Evolutionary conservation across 2,113 vertebrate genomes (phyloP).

Genomic region (Amblyopsis rosae): DNA sequence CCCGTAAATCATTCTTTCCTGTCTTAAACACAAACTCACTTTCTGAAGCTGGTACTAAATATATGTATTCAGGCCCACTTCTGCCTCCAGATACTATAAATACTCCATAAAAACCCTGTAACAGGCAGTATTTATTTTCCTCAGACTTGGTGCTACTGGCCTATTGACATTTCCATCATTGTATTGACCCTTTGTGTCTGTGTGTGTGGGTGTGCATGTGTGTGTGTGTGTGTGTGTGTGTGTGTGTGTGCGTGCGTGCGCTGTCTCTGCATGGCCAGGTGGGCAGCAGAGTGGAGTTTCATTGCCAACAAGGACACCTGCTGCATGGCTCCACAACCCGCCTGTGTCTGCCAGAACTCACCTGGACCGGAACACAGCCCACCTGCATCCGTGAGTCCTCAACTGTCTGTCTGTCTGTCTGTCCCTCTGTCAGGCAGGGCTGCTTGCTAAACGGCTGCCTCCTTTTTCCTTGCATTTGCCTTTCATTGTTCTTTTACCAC

Average conservation of each 20-base stretch:
- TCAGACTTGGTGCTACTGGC: neutral
- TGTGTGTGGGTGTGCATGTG: neutral
- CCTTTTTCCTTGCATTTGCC: neutral
- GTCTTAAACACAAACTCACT: too few species aligned
- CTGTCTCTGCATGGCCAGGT: slow-evolving; percentile 72
- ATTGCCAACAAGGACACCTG: slow-evolving; percentile 92
- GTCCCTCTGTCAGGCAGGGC: too few species aligned
- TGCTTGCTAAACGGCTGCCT: too few species aligned
- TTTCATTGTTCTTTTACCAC: slow-evolving; percentile 20
- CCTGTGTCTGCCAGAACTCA: slow-evolving; percentile 90
- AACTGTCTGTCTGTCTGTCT: too few species aligned
- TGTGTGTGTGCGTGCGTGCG: slow-evolving; percentile 19
- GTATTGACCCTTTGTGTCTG: slow-evolving; percentile 47
- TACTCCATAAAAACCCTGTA: neutral
- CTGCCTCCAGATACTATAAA: too few species aligned
- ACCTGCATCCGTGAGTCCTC: slow-evolving; percentile 90
- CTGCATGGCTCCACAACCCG: slow-evolving; percentile 94
- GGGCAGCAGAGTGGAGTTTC: slow-evolving; percentile 89
- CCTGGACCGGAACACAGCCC: slow-evolving; percentile 90
- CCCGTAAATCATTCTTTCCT: too few species aligned
- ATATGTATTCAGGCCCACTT: too few species aligned
- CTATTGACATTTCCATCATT: slow-evolving; percentile 40
- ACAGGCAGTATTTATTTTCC: too few species aligned
- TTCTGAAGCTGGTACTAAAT: too few species aligned
- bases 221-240: slow-evolving; percentile 1